Conservation (phyloP, 2,797 vertebrate species). For the Xyrichtys novacula region DNA sequence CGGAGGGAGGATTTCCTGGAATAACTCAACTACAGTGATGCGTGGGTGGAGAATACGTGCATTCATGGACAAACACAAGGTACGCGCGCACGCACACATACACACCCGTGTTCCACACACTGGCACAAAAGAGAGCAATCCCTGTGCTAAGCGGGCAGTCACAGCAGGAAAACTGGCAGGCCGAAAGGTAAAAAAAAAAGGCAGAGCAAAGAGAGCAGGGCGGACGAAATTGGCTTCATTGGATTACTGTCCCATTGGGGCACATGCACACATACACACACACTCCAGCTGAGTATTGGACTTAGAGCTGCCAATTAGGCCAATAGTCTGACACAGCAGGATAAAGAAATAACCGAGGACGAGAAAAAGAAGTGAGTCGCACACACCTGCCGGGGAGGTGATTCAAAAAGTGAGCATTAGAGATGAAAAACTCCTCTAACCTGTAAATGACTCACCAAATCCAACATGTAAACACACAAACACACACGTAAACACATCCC, state of each 20-base stretch:
- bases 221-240: constrained; percentile 65
- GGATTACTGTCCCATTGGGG: constrained; percentile 59
- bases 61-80: constrained; percentile 56
- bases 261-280: constrained; percentile 17
- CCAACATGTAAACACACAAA: background rate
- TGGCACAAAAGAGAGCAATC: constrained; percentile 60
- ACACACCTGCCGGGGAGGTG: constrained; percentile 11
- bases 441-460: constrained; percentile 23
- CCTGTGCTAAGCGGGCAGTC: constrained; percentile 59
- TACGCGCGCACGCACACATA: background rate
- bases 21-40: constrained; percentile 56
- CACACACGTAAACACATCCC: constrained; percentile 4
- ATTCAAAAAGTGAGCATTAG: constrained; percentile 24
- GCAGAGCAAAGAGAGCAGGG: constrained; percentile 27
- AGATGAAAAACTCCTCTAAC: constrained; percentile 24
- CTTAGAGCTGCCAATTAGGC: constrained; percentile 65
- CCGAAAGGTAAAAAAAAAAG: constrained; percentile 65
- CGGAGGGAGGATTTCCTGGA: constrained; percentile 68
- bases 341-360: constrained; percentile 33
- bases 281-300: constrained; percentile 13
- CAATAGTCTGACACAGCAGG: constrained; percentile 58
- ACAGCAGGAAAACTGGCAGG: constrained; percentile 65
- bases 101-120: constrained; percentile 26
- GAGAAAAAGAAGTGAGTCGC: constrained; percentile 21
- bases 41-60: constrained; percentile 63